Conservation (phyloP, 1,140 invertebrate genomes). For the Drosophila mauritiana region DNA sequence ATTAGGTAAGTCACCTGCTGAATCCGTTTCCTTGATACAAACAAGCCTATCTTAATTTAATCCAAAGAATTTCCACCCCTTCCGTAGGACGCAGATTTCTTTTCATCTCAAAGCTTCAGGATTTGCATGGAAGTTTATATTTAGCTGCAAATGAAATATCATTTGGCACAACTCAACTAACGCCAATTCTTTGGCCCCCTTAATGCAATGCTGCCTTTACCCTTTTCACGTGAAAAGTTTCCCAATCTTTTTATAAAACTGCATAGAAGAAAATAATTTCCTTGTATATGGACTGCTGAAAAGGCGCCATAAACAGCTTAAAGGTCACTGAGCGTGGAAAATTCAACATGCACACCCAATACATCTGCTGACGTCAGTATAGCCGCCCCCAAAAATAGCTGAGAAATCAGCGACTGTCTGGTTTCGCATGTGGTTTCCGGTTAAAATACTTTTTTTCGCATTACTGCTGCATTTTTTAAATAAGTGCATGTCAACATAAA, state of each 20-base stretch:
- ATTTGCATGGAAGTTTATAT: conserved; percentile 49
- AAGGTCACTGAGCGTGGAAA: no score
- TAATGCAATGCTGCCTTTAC: background rate
- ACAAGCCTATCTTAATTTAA: conserved; percentile 3
- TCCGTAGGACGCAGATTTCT: conserved; percentile 6
- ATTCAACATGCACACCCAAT: background rate
- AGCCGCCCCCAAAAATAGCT: background rate
- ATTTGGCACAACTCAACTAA: conserved; percentile 36
- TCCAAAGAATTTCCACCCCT: conserved; percentile 3
- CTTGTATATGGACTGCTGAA: no score
- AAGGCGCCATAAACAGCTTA: no score
- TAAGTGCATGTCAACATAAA: conserved; percentile 80
- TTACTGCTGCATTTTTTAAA: conserved; percentile 60
- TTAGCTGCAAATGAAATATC: conserved; percentile 43
- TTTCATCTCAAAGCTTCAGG: conserved; percentile 31
- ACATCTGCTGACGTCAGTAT: background rate
- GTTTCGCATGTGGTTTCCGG: conserved; percentile 41
- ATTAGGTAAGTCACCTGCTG: conserved; percentile 1
- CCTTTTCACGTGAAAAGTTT: background rate
- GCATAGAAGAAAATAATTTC: background rate
- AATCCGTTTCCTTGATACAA: background rate
- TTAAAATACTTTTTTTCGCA: conserved; percentile 12
- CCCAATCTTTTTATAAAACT: background rate
- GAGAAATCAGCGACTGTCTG: conserved; percentile 21
- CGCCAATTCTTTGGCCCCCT: conserved; percentile 1